Percentiles rank a stretch among this genome's conserved stretches.
These are phyloP conservation scores for Drosophila albomicans DNA, from an alignment of 1,140 invertebrate species.

Conservation along the genomic window DNA sequence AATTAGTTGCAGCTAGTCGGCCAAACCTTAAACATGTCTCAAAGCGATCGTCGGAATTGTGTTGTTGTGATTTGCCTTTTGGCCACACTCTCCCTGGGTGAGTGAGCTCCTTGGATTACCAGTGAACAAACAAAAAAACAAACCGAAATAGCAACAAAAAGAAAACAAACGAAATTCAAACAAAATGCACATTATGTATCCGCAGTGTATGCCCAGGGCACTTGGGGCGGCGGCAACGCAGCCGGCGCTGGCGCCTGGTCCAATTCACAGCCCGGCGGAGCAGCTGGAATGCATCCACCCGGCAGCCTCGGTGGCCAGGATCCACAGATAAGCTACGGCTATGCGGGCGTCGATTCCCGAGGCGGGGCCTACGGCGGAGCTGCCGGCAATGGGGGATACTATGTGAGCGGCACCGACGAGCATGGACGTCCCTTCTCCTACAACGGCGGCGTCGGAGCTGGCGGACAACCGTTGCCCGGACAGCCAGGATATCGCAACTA, in stretches of 20 bases:
- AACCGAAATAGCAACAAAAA: too few species aligned
- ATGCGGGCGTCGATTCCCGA: slow-evolving; percentile 68
- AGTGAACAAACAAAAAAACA: slow-evolving; percentile 10
- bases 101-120: slow-evolving; percentile 46
- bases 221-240: slow-evolving; percentile 34
- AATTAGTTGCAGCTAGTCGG: slow-evolving; percentile 64
- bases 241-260: slow-evolving; percentile 39
- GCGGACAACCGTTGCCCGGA: slow-evolving; percentile 41
- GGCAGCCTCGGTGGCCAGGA: slow-evolving; percentile 53
- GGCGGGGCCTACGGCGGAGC: slow-evolving; percentile 70
- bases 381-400: slow-evolving; percentile 74
- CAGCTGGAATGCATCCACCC: slow-evolving; percentile 62
- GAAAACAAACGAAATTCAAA: too few species aligned
- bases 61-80: slow-evolving; percentile 32
- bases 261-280: slow-evolving; percentile 50
- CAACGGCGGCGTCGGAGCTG: slow-evolving; percentile 43
- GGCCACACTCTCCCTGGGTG: slow-evolving; percentile 51
- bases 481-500: slow-evolving; percentile 57
- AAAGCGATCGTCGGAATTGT: slow-evolving; percentile 39
- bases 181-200: background rate
- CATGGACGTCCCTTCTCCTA: slow-evolving; percentile 68
- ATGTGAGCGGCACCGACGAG: slow-evolving; percentile 70
- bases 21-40: slow-evolving; percentile 63
- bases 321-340: slow-evolving; percentile 67
- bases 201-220: slow-evolving; percentile 32